Percentiles rank a stretch among this genome's conserved stretches.
phyloP scores from a whole-genome alignment of 1,140 invertebrate genomes.

The Stegodyphus mimosarum region DNA sequence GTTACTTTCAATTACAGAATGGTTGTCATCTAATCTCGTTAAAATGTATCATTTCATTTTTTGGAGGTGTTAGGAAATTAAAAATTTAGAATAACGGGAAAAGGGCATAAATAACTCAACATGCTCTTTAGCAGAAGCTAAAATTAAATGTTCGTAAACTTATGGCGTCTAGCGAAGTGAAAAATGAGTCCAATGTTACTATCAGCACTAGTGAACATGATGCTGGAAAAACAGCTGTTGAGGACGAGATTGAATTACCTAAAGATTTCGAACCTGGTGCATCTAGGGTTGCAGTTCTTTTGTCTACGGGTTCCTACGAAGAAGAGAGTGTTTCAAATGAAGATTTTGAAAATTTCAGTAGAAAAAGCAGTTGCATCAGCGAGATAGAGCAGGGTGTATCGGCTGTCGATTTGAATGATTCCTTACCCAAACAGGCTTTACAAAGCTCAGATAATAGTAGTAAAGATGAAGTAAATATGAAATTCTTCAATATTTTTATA shows the following conservation, averaged over 20 bases:
- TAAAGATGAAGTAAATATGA: slow-evolving; percentile 12
- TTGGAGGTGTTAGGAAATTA: too few relatives aligned
- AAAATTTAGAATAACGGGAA: too few relatives aligned
- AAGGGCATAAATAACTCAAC: too few relatives aligned
- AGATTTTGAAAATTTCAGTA: slow-evolving; percentile 36
- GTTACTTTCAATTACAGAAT: too few relatives aligned
- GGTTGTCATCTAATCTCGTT: too few relatives aligned
- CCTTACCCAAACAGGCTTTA: not conserved
- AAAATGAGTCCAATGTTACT: too few relatives aligned
- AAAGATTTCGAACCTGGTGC: slow-evolving; percentile 72
- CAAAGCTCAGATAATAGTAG: slow-evolving; percentile 14
- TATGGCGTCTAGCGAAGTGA: not conserved
- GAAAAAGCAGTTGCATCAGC: slow-evolving; percentile 52
- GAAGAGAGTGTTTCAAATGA: slow-evolving; percentile 70
- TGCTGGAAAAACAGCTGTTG: slow-evolving; percentile 12
- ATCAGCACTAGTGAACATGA: not conserved
- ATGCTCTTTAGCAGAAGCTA: too few relatives aligned
- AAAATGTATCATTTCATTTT: too few relatives aligned
- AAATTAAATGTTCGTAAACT: too few relatives aligned
- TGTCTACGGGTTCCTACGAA: slow-evolving; percentile 77
- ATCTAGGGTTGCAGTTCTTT: slow-evolving; percentile 75
- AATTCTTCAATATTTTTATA: not conserved
- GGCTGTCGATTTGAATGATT: slow-evolving; percentile 16
- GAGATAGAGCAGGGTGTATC: slow-evolving; percentile 55
- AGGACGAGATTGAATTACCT: slow-evolving; percentile 57